Conservation (phyloP, 2,113 vertebrate species). For the Vulpes ferrilata region DNA sequence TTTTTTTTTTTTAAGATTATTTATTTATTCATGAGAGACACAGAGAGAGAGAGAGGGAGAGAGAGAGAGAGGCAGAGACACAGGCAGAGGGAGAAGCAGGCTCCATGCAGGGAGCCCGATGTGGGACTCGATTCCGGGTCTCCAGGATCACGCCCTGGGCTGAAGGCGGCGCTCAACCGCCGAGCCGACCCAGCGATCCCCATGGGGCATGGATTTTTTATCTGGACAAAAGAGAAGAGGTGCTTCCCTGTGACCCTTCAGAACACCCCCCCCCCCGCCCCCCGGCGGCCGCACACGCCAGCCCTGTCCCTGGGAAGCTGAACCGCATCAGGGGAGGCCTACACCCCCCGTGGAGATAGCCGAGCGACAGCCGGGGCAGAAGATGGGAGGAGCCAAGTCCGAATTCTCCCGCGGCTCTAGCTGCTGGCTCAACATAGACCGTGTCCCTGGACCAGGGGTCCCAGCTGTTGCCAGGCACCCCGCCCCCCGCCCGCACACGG, state of each 20-base stretch:
- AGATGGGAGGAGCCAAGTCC: neutral
- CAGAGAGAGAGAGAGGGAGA: too few relatives aligned
- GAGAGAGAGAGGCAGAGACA: too few relatives aligned
- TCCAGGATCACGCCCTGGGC: too few relatives aligned
- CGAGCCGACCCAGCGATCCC: too few relatives aligned
- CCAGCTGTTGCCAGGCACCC: neutral
- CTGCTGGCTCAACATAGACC: neutral
- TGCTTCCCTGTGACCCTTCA: neutral
- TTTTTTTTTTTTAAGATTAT: too few relatives aligned
- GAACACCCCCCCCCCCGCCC: fast-evolving
- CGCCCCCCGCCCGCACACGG: neutral
- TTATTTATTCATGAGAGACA: too few relatives aligned
- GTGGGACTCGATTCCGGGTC: too few relatives aligned
- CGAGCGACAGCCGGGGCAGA: neutral
- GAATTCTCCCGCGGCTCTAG: neutral
- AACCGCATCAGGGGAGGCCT: neutral
- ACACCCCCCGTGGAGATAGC: neutral
- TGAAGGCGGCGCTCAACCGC: too few relatives aligned
- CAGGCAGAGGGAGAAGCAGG: too few relatives aligned
- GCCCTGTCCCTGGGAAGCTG: neutral
- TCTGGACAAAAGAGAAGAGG: neutral
- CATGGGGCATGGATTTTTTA: neutral
- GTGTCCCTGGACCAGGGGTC: neutral
- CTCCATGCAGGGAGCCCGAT: too few relatives aligned
- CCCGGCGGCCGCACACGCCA: neutral